These are phyloP conservation scores for Ennomos fuscantarius DNA, from an alignment of 2,888 invertebrate species.

Conservation along the genomic window DNA sequence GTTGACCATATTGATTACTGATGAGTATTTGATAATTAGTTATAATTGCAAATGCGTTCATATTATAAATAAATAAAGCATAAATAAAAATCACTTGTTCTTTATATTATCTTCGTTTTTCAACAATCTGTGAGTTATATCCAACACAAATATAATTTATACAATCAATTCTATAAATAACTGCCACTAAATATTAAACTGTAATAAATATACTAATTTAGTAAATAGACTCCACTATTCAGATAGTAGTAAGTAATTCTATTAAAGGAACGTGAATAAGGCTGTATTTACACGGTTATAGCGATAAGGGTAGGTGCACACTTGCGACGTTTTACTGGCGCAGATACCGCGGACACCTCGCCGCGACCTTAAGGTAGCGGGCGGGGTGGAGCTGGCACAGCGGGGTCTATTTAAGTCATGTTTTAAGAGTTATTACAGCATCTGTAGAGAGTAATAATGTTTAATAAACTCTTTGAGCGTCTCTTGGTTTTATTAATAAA, in stretches of 20 bases:
- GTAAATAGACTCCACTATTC: conserved; percentile 2
- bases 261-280: conserved; percentile 12
- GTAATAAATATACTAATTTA: background rate
- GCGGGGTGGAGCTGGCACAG: no score
- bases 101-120: no score
- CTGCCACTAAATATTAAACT: background rate
- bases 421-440: no score
- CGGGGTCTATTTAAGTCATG: no score
- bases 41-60: no score
- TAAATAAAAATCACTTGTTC: no score
- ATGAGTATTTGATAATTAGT: no score
- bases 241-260: conserved; percentile 4
- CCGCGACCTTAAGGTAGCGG: conserved; percentile 1
- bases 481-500: background rate
- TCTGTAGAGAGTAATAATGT: no score
- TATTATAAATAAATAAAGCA: no score
- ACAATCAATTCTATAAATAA: background rate
- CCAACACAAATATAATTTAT: background rate
- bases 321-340: background rate
- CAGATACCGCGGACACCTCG: background rate
- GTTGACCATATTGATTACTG: no score
- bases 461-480: no score
- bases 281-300: conserved; percentile 12
- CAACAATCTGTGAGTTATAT: no score
- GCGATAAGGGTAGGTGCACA: conserved; percentile 17